phyloP scores from a whole-genome alignment of 2,797 vertebrate genomes.

The Meriones psammophilus region DNA sequence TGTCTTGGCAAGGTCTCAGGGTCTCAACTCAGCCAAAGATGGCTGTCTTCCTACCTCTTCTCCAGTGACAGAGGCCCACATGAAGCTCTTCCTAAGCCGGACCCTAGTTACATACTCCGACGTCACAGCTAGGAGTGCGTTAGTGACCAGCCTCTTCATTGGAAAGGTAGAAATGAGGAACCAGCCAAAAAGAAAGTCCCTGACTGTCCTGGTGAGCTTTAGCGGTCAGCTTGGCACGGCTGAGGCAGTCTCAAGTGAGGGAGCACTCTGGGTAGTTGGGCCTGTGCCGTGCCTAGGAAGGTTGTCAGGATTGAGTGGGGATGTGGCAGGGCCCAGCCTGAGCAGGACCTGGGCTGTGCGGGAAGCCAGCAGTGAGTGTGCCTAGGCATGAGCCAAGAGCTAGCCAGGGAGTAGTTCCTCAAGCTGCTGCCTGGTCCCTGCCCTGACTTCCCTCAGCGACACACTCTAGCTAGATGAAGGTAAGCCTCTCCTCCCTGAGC shows the following conservation, averaged over 20 bases:
- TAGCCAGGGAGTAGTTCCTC: not conserved
- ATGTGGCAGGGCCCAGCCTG: not conserved
- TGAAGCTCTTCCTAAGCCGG: not conserved
- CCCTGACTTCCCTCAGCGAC: not conserved
- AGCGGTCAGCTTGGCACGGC: not conserved
- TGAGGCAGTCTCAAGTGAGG: not conserved
- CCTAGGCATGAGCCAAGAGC: too few species aligned
- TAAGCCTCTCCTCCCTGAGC: not conserved
- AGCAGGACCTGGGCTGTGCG: not conserved
- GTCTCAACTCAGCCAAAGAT: not conserved
- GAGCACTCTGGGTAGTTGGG: too few species aligned
- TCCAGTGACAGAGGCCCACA: not conserved
- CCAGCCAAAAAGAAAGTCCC: not conserved
- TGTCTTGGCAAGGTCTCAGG: not conserved
- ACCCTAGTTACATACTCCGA: not conserved
- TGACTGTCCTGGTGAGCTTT: not conserved
- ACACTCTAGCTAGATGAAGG: not conserved
- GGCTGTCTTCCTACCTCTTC: not conserved
- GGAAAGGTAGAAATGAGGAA: slow-evolving; percentile 6
- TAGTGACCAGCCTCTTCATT: not conserved
- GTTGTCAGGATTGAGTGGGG: not conserved
- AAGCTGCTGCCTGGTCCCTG: not conserved
- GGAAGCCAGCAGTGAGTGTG: too few species aligned
- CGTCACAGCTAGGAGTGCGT: not conserved
- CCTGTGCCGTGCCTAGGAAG: not conserved